Base-by-base conservation (phyloP, 2,797 vertebrate species). In the Moxostoma hubbsi region DNA sequence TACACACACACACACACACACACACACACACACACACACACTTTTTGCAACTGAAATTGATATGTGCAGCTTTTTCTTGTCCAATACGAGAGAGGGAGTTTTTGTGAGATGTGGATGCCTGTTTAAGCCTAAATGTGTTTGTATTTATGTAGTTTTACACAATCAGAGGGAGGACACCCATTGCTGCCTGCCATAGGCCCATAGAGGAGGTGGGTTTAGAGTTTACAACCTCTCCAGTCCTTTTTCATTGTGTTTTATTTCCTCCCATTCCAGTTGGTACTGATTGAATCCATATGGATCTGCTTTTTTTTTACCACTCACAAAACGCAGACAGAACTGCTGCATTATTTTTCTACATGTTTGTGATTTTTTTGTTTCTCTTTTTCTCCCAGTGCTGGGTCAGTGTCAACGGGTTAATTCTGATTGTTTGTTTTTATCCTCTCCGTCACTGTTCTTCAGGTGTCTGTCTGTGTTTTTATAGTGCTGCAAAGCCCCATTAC, bases 1-100 rank as follows among this genome's bases (percentile, higher is more conserved):
- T 9, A 12, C 12, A 64, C 7, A 46, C 36, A 6, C 7, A n/a
- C 62, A 13, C 11, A 63, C 58, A 36, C 2, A 61, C 24, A 62
- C 61, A 12, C 6, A 46, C 62, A 43, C 10, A 43, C 58, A 36
- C 36, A 36, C 36, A 36, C 36, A 10, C 24, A 13, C 59, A 43
- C 6, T 36, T 36, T 62, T 36, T 11, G 18, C 16, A 16, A 59
- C 58, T 36, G 53, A 13, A 5, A 6, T 61, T 61, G 9, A 61
- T 9, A 43, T 62, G 24, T 13, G 15, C 43, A n/a, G 62, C 62
- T 46, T 64, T 64, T 45, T 24, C 43, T 43, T 46, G 7, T n/a
- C 62, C 43, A 64, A 64, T 64, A 64, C 12, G 43, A 64, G 4
- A 9, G 36, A 24, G 89, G 62, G 62, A 64, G 62, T 46, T 6